Conservation (phyloP, 2,888 invertebrate species). For the Dicroscelio sp. region DNA sequence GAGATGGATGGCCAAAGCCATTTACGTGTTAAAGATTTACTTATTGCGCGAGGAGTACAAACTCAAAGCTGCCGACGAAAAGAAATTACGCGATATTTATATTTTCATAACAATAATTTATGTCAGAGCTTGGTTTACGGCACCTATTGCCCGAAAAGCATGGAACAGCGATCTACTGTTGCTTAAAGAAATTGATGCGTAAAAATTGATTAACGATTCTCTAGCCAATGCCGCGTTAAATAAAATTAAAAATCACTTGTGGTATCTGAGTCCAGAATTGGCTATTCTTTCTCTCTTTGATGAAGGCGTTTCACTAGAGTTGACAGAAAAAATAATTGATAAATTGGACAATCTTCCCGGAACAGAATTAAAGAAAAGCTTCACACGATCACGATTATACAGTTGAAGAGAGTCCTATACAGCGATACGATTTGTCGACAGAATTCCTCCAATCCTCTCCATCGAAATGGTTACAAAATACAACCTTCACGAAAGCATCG, state of each 20-base stretch:
- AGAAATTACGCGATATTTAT: constrained; percentile 74
- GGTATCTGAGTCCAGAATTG: constrained; percentile 18
- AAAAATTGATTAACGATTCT: neutral
- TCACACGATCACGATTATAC: constrained; percentile 9
- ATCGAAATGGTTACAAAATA: constrained; percentile 31
- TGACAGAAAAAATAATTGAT: constrained; percentile 9
- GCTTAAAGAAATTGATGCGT: neutral
- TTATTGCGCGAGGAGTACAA: constrained; percentile 70
- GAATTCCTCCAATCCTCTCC: constrained; percentile 17
- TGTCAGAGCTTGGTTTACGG: constrained; percentile 77
- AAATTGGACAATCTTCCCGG: neutral
- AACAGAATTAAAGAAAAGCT: neutral
- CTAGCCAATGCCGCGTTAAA: neutral
- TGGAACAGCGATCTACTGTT: neutral
- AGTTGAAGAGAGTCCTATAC: neutral
- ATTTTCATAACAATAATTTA: constrained; percentile 78
- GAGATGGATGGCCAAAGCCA: constrained; percentile 84
- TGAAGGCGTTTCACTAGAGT: neutral
- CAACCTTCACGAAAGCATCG: neutral
- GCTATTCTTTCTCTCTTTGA: constrained; percentile 17
- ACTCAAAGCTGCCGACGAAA: constrained; percentile 20
- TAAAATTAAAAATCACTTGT: constrained; percentile 5
- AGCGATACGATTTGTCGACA: constrained; percentile 41
- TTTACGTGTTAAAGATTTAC: constrained; percentile 85
- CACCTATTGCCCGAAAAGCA: constrained; percentile 28